Evolutionary conservation across 2,113 vertebrate species (phyloP).

Genomic region (Ptilonorhynchus violaceus): DNA sequence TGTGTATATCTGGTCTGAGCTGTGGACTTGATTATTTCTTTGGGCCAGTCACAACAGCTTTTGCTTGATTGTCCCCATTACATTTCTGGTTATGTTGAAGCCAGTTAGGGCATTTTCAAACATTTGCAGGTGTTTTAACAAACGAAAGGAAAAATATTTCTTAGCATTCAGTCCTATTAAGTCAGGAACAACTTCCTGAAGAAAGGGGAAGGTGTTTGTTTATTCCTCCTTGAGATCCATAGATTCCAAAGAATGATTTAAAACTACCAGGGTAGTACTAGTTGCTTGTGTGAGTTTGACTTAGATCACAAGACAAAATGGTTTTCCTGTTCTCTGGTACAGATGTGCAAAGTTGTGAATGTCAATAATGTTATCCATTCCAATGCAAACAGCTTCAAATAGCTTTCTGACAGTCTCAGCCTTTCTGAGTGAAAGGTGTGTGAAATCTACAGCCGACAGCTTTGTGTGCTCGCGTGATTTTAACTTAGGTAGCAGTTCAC

Average conservation of each 20-base stretch:
- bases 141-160: neutral
- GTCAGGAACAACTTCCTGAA: neutral
- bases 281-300: neutral
- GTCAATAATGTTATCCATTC: neutral
- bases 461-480: rapidly evolving
- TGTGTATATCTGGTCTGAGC: neutral
- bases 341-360: neutral
- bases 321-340: neutral
- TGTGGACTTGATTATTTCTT: neutral
- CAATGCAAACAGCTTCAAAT: neutral
- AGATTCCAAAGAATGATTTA: neutral
- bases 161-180: neutral
- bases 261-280: neutral
- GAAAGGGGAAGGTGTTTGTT: neutral
- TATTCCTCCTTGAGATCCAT: neutral
- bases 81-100: neutral
- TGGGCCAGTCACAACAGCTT: neutral
- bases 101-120: neutral
- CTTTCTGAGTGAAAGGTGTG: neutral
- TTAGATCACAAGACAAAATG: neutral
- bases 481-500: neutral
- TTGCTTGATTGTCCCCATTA: neutral
- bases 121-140: neutral
- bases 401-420: neutral
- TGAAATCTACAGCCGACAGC: neutral